phyloP scores from a whole-genome alignment of 2,113 vertebrate genomes.

The Colaptes auratus region DNA sequence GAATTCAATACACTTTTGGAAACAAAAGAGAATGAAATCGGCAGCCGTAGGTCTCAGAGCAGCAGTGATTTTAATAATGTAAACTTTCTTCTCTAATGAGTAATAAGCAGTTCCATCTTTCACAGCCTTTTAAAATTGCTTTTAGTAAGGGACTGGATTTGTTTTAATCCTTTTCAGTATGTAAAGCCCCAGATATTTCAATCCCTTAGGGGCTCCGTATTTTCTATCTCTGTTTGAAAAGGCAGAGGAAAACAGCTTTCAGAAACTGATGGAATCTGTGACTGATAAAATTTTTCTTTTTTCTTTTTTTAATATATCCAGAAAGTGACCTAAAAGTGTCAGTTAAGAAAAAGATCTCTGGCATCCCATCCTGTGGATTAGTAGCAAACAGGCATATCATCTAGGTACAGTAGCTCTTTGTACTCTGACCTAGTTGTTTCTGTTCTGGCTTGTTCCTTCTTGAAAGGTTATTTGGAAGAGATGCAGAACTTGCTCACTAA shows the following conservation, averaged over 20 bases:
- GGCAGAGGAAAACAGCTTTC: conserved; percentile 51
- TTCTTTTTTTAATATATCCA: neutral
- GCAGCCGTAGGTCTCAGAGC: neutral
- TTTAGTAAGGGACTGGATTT: conserved; percentile 64
- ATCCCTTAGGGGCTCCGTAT: conserved; percentile 37
- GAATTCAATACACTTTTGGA: conserved; percentile 27
- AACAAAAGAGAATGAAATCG: conserved; percentile 50
- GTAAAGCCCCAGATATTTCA: conserved; percentile 72
- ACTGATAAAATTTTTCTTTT: conserved; percentile 36
- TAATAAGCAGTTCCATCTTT: conserved; percentile 68
- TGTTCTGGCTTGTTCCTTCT: conserved; percentile 44
- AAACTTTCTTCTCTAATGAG: conserved; percentile 57
- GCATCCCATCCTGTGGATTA: conserved; percentile 60
- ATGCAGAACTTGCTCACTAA: conserved; percentile 21
- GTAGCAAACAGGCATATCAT: conserved; percentile 57
- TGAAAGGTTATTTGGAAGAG: conserved; percentile 57
- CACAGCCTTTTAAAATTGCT: conserved; percentile 62
- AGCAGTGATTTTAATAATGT: conserved; percentile 57
- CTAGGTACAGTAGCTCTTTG: conserved; percentile 70
- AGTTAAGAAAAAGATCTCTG: conserved; percentile 58
- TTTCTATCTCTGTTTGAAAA: conserved; percentile 53
- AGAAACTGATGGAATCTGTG: conserved; percentile 22
- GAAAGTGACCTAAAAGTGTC: conserved; percentile 70
- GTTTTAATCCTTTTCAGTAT: conserved; percentile 74
- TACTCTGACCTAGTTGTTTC: conserved; percentile 71